Percentiles rank a stretch among this genome's conserved stretches.
These are phyloP conservation scores for Chloropsis cyanopogon DNA, from an alignment of 2,113 vertebrate genomes.

Conservation along the genomic window DNA sequence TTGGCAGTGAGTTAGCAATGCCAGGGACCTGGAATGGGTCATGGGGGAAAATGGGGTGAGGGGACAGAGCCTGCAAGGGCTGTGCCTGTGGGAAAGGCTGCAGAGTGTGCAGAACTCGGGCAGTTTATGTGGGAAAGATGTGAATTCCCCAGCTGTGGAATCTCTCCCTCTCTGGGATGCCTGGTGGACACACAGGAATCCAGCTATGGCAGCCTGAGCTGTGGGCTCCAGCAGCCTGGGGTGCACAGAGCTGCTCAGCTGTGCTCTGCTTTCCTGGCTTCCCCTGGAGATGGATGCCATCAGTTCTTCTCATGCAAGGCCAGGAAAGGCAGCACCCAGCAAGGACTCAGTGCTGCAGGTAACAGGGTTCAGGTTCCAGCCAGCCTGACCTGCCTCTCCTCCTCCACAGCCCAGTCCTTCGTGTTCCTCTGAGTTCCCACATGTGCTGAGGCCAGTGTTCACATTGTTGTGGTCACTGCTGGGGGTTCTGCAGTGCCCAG, in stretches of 20 bases:
- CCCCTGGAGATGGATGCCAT: background rate
- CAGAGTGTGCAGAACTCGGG: background rate
- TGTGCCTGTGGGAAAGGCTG: background rate
- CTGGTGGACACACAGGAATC: background rate
- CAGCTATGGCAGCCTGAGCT: background rate
- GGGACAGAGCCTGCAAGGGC: background rate
- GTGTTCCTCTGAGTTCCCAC: background rate
- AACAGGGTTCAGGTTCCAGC: background rate
- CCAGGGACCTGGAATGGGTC: background rate
- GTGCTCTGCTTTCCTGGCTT: background rate
- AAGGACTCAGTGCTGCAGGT: background rate
- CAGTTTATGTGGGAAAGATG: background rate
- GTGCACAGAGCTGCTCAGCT: background rate
- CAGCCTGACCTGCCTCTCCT: background rate
- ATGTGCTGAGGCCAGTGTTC: background rate
- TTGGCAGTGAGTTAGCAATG: background rate
- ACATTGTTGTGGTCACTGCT: background rate
- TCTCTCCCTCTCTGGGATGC: background rate
- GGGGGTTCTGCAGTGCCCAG: background rate
- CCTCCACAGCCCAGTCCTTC: background rate
- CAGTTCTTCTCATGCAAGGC: background rate
- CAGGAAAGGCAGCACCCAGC: background rate
- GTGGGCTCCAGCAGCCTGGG: background rate
- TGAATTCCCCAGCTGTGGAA: background rate
- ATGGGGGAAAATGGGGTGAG: background rate